Evolutionary conservation across 2,113 vertebrate genomes (phyloP).

Genomic region (Rousettus leschenaultii): DNA sequence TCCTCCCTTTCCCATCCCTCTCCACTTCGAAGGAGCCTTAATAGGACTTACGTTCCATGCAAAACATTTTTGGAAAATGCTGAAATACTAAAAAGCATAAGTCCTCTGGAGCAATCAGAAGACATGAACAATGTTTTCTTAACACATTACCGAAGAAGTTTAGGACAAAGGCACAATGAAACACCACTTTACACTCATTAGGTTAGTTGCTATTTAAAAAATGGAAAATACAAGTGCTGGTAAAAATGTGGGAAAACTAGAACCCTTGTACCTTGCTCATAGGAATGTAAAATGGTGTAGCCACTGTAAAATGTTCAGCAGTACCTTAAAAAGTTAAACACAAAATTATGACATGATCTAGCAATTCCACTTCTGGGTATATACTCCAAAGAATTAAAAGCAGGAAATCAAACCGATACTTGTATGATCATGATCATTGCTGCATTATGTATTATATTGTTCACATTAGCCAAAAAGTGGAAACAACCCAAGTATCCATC

Average conservation of each 20-base stretch:
- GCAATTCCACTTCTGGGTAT: neutral
- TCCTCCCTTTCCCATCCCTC: too few species aligned
- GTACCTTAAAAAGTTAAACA: neutral
- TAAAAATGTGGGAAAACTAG: neutral
- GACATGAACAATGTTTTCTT: neutral
- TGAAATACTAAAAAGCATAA: neutral
- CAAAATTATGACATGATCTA: neutral
- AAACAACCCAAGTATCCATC: neutral
- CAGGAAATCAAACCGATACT: neutral
- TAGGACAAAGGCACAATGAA: neutral
- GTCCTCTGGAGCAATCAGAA: neutral
- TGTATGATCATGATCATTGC: neutral
- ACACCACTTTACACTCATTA: neutral
- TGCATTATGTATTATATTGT: neutral
- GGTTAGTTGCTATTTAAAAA: neutral
- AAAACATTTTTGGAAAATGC: neutral
- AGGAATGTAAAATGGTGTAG: neutral
- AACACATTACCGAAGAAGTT: neutral
- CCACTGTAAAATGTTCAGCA: neutral
- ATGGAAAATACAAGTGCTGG: neutral
- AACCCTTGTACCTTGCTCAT: rapidly evolving
- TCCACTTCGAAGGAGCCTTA: neutral
- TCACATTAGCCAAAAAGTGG: neutral
- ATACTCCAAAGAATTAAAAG: neutral
- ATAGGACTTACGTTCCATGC: neutral